Percentiles rank a stretch among this genome's conserved stretches.
phyloP scores from a whole-genome alignment of 2,888 invertebrate species.

The Lepidochrysops patricia region DNA sequence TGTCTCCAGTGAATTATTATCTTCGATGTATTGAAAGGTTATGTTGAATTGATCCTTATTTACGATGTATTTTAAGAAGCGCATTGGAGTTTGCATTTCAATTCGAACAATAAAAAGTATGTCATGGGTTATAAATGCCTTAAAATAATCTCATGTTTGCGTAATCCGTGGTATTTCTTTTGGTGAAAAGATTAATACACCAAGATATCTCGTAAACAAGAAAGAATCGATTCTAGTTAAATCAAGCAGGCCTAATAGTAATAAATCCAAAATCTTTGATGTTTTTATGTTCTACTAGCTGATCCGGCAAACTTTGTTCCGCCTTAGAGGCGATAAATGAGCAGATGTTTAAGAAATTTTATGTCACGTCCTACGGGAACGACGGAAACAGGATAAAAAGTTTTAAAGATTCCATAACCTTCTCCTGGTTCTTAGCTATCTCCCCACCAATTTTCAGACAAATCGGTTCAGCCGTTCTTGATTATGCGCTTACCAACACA shows the following conservation, averaged over 20 bases:
- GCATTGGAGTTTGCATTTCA: neutral
- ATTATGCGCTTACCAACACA: too few relatives aligned
- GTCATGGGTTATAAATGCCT: neutral
- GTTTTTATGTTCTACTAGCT: neutral
- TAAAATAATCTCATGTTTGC: neutral
- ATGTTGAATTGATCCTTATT: neutral
- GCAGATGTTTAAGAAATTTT: too few relatives aligned
- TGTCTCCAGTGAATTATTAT: conserved; percentile 15
- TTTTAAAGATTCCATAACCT: too few relatives aligned
- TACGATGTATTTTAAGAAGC: neutral
- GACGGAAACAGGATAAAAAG: too few relatives aligned
- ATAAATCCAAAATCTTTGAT: neutral
- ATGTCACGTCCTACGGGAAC: too few relatives aligned
- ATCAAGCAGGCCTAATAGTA: neutral
- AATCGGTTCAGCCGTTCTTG: too few relatives aligned
- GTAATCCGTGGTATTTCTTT: too few relatives aligned
- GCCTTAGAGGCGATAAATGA: too few relatives aligned
- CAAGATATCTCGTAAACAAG: neutral
- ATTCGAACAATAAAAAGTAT: neutral
- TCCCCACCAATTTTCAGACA: too few relatives aligned
- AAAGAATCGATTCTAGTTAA: neutral
- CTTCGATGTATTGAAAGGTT: conserved; percentile 10
- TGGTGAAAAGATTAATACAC: neutral
- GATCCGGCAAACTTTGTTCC: too few relatives aligned
- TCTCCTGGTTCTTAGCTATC: too few relatives aligned